Evolutionary conservation across 2,888 invertebrate species (phyloP).

Genomic region (Dicyrtomina minuta): DNA sequence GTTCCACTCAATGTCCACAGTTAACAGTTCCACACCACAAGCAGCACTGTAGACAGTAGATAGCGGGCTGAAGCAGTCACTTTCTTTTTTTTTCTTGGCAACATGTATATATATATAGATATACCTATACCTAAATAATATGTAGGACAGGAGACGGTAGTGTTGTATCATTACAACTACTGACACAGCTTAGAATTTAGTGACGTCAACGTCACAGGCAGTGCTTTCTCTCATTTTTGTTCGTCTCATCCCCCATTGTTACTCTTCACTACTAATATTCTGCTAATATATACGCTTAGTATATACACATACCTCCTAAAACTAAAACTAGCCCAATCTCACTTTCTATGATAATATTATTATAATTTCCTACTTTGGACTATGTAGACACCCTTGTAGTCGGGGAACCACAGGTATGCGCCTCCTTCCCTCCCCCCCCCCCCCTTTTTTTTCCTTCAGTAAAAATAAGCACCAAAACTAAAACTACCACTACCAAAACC

Average conservation of each 20-base stretch:
- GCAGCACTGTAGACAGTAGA: neutral
- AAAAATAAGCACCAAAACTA: too few relatives aligned
- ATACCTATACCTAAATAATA: neutral
- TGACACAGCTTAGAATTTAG: neutral
- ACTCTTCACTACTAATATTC: neutral
- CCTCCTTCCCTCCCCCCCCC: too few relatives aligned
- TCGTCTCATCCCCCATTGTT: slow-evolving; percentile 3
- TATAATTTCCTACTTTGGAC: too few relatives aligned
- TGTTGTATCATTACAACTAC: too few relatives aligned
- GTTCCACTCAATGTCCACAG: too few relatives aligned
- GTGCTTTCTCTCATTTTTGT: neutral
- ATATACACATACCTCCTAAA: neutral
- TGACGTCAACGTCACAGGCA: neutral
- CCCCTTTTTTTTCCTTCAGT: too few relatives aligned
- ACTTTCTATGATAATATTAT: neutral
- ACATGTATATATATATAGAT: neutral
- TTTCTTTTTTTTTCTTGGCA: neutral
- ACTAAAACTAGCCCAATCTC: neutral
- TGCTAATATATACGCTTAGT: neutral
- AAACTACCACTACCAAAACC: too few relatives aligned
- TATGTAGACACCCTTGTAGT: too few relatives aligned
- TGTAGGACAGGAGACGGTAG: too few relatives aligned
- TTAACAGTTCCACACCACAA: too few relatives aligned
- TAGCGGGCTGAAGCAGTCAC: neutral
- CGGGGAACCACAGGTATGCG: too few relatives aligned